Base-by-base conservation (phyloP, 2,888 invertebrate genomes). In the Hypomecis atomaria region DNA sequence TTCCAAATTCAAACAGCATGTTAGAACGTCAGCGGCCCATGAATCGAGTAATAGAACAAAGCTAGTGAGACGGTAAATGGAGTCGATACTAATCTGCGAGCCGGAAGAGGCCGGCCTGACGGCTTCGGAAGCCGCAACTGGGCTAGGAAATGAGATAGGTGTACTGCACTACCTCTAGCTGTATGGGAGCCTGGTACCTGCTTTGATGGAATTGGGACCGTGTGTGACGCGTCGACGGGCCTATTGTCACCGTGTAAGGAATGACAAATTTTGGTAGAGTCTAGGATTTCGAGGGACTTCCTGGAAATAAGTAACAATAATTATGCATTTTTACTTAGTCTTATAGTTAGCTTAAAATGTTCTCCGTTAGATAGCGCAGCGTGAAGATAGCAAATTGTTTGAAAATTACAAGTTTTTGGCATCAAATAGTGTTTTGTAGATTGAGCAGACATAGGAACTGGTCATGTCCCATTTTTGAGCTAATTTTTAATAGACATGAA, bases 131-230 rank as follows among this genome's bases (percentile, higher is more conserved):
- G 78, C 89, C 86, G 81, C 89, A 88, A 90, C 91, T 90, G 91
- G 89, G 90, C 89, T 92, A 90, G 92, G 92, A 92, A 92, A 92
- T 92, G 92, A 92, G 92, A 92, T 92, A 92, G 89, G 84, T 87
- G 85, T 85, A 86, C 40, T 48, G 53, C 49, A 36, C 11, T 52
- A 45, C 64, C 55, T 59, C 59, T 59, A 42, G 49, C 59, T 62
- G 52, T 56, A 59, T 64, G 55, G n/a, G 55, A 23, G 45, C 50
- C 59, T 64, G 45, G 59, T 59, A 63, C 63, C 77, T 70, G 71
- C 68, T 67, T 77, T 84, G 83, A 84, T 85, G 76, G 85, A 86
- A 88, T 87, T 85, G 83, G 87, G 84, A 76, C 84, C 71, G 65
- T 70, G 36, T 65, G 68, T 59, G 65, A 58, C 53, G 49, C 44